Base-by-base conservation (phyloP, 2,888 invertebrate species). In the Pyrrhia umbra region DNA sequence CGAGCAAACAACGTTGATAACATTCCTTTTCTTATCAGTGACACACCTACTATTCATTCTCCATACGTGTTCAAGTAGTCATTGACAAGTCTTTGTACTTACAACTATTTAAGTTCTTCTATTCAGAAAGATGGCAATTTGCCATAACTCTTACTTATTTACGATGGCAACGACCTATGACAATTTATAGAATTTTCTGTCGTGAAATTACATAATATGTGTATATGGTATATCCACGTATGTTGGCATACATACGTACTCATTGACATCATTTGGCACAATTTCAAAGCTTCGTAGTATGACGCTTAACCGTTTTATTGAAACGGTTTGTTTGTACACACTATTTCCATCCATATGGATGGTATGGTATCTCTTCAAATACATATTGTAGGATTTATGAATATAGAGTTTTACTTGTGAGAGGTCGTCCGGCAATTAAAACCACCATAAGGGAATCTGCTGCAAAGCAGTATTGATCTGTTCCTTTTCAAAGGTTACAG, bases 31-130 rank as follows among this genome's bases (percentile, higher is more conserved):
- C 56, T 63, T 75, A 75, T 76, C 75, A 58, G 40, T 46, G 72
- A 75, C 75, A 76, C 77, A 72, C 76, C 76, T 64, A 47, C 60
- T 39, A 50, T 42, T 62, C 30, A 21, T 45, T 23, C 27, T 64
- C 13, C 15, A 42, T 64, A 34, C 27, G 18, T 54, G 50, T 16
- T 57, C 15, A 20, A 63, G 27, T 34, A 34, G n/a, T 27, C 64
- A 54, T 50, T 54, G 60, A 52, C 52, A 50, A 60, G 9, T 25
- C 34, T 52, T 54, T 42, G 27, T 18, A 46, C 40, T 42, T 4
- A 6, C 40, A 20, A 54, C 34, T 46, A 25, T 15, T 21, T 3
- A 23, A 34, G 13, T 37, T 37, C n/a, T 37, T 16, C 6, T 37
- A 37, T 16, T 37, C 6, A 37, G 15, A 6, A 20, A 6, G 9